Conservation (phyloP, 2,113 vertebrate genomes). For the Myocastor coypus region DNA sequence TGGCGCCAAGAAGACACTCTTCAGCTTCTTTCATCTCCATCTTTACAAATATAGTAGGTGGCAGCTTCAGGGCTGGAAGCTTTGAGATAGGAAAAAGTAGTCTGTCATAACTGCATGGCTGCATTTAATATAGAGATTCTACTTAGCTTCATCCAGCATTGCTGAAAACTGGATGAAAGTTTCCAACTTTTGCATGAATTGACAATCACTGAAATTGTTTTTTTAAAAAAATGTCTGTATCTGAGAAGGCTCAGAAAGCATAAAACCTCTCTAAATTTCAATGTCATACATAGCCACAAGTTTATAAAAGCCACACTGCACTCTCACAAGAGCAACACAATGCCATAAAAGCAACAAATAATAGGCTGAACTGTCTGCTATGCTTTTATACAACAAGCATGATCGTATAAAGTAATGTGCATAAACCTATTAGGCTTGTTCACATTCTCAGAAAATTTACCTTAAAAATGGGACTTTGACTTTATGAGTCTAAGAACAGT, state of each 20-base stretch:
- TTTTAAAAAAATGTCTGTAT: background rate
- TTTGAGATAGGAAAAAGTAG: background rate
- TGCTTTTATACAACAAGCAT: constrained; percentile 22
- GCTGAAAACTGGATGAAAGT: background rate
- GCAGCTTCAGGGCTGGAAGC: constrained; percentile 8
- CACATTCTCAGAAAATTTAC: constrained; percentile 8
- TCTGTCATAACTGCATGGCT: background rate
- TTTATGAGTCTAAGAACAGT: background rate
- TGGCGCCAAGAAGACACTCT: background rate
- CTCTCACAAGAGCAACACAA: background rate
- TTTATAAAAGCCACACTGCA: constrained; percentile 24
- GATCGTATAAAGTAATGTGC: background rate
- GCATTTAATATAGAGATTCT: background rate
- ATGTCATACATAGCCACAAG: background rate
- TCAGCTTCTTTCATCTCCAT: constrained; percentile 9
- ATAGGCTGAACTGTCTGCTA: background rate
- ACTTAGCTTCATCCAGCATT: constrained; percentile 17
- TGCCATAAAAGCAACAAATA: constrained; percentile 15
- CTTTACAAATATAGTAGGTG: constrained; percentile 46
- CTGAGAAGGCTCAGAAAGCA: background rate
- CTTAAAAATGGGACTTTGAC: background rate
- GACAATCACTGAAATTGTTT: background rate
- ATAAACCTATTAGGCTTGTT: background rate
- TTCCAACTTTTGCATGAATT: background rate
- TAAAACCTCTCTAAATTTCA: background rate